These are phyloP conservation scores for Unio delphinus DNA, from an alignment of 2,888 invertebrate species.

Conservation along the genomic window DNA sequence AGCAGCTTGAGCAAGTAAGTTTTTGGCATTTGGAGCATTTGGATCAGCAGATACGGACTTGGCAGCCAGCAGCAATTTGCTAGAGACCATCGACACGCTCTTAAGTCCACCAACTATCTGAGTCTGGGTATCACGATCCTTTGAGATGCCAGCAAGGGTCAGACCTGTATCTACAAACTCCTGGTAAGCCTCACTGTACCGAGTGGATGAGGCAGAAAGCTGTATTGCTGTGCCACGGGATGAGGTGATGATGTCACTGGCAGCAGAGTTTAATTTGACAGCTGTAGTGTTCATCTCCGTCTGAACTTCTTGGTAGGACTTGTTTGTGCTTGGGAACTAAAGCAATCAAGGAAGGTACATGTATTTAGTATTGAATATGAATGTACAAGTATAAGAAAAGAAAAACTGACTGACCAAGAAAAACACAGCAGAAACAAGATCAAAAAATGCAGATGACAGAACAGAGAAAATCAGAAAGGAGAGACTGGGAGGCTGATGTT, in stretches of 20 bases:
- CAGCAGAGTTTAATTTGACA: conserved; percentile 85
- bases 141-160: conserved; percentile 62
- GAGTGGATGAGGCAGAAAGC: conserved; percentile 83
- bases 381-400: not conserved
- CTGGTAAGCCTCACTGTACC: conserved; percentile 83
- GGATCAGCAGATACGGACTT: conserved; percentile 93
- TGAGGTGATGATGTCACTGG: conserved; percentile 85
- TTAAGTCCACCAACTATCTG: conserved; percentile 90
- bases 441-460: no score
- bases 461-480: no score
- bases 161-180: conserved; percentile 78
- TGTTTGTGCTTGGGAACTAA: conserved; percentile 79
- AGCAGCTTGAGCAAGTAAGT: conserved; percentile 89
- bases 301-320: conserved; percentile 79
- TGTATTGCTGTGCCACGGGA: conserved; percentile 78
- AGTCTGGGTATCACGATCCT: conserved; percentile 82
- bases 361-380: not conserved
- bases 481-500: no score
- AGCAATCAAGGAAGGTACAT: conserved; percentile 39
- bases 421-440: no score
- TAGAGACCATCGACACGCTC: conserved; percentile 89
- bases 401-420: no score
- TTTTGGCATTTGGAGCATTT: conserved; percentile 90
- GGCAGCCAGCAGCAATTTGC: conserved; percentile 87
- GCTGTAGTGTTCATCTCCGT: conserved; percentile 88